Evolutionary conservation across 37 sponge, comb jelly and placozoan genomes (phyloP).

Genomic region (Theonella swinhoei): DNA sequence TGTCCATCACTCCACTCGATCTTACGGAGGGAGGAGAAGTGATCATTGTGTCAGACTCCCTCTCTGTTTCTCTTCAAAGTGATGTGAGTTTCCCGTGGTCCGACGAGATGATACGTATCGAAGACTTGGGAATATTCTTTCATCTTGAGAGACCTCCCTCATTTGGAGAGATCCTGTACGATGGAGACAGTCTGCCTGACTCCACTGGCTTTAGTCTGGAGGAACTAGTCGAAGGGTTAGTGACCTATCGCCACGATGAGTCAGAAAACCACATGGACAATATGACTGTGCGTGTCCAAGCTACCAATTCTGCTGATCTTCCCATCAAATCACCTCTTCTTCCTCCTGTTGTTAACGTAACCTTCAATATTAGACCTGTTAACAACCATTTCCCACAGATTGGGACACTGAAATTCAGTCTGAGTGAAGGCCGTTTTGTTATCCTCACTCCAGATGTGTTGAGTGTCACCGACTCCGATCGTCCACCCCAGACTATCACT

Average conservation of each 20-base stretch:
- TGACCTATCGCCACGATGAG: slow-evolving; percentile 38
- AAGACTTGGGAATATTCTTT: slow-evolving; percentile 20
- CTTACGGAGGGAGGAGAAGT: slow-evolving; percentile 23
- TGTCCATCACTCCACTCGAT: neutral
- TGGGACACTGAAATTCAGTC: neutral
- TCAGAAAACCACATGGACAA: slow-evolving; percentile 39
- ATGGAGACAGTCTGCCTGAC: neutral
- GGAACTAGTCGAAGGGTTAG: slow-evolving; percentile 12
- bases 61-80: neutral
- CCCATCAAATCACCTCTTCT: slow-evolving; percentile 13
- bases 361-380: slow-evolving; percentile 33
- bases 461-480: slow-evolving; percentile 32
- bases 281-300: slow-evolving; percentile 18
- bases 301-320: slow-evolving; percentile 9
- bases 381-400: slow-evolving; percentile 42
- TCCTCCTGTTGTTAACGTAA: neutral
- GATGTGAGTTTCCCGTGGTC: neutral
- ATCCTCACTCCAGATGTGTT: slow-evolving; percentile 16
- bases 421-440: slow-evolving; percentile 43
- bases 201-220: slow-evolving; percentile 33
- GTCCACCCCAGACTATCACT: slow-evolving; percentile 15
- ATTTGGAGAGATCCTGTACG: neutral
- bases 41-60: neutral
- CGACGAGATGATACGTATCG: neutral
- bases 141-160: slow-evolving; percentile 16